Evolutionary conservation across 64 coral and sea anemone species (phyloP).

Genomic region (Actinia equina): DNA sequence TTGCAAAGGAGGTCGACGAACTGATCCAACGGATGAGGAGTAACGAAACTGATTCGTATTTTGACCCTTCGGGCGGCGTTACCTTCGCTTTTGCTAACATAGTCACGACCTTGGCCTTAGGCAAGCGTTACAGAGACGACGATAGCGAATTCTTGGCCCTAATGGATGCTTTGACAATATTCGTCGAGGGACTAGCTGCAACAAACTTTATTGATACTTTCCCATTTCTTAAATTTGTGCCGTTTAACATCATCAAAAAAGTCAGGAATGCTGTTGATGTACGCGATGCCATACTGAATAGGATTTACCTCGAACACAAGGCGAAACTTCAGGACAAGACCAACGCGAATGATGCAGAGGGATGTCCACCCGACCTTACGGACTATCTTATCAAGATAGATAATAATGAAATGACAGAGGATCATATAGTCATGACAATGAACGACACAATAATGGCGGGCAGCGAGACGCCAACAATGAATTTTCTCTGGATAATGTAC

Average conservation of each 20-base stretch:
- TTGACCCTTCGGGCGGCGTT: conserved; percentile 29
- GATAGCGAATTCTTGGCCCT: conserved; percentile 36
- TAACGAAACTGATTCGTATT: background rate
- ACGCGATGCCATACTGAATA: conserved; percentile 53
- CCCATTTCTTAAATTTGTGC: conserved; percentile 36
- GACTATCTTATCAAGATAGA: background rate
- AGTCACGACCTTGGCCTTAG: conserved; percentile 23
- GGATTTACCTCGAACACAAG: conserved; percentile 40
- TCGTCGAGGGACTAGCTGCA: conserved; percentile 27
- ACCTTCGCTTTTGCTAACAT: background rate
- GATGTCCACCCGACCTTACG: background rate
- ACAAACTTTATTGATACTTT: conserved; percentile 56
- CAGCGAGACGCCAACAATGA: conserved; percentile 18
- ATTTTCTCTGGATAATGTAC: conserved; percentile 38
- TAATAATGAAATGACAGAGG: background rate
- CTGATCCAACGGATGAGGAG: too few relatives aligned
- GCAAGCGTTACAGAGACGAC: conserved; percentile 19
- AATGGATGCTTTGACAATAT: conserved; percentile 17
- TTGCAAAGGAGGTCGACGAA: too few relatives aligned
- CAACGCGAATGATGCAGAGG: background rate
- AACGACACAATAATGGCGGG: conserved; percentile 46
- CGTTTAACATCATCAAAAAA: conserved; percentile 21
- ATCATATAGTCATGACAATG: conserved; percentile 35
- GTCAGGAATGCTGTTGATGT: conserved; percentile 11
- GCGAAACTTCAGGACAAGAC: background rate